Percentiles rank a stretch among this genome's conserved stretches.
Evolutionary conservation across 2,888 invertebrate genomes (phyloP).

Genomic region (Hoplodrina ambigua): DNA sequence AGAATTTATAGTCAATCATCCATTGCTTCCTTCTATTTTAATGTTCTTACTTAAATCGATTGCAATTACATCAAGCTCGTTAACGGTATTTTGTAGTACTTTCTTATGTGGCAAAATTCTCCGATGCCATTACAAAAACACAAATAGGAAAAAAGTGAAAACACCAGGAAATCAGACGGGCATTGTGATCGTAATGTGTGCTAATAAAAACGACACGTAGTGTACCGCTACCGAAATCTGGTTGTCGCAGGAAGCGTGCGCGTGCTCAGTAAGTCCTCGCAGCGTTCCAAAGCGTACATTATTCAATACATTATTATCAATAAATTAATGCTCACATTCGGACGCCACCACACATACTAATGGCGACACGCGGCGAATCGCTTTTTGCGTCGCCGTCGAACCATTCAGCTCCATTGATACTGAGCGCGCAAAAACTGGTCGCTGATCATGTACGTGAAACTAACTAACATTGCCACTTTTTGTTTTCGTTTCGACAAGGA

Average conservation of each 20-base stretch:
- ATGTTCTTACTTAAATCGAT: conserved; percentile 10
- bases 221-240: conserved; percentile 69
- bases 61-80: conserved; percentile 6
- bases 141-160: conserved; percentile 48
- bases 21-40: conserved; percentile 20
- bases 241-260: conserved; percentile 78
- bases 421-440: conserved; percentile 79
- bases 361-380: conserved; percentile 85
- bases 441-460: conserved; percentile 76
- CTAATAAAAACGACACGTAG: conserved; percentile 65
- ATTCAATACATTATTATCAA: conserved; percentile 87
- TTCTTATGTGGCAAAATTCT: conserved; percentile 6
- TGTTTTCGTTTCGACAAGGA: conserved; percentile 77
- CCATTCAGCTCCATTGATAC: conserved; percentile 89
- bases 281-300: conserved; percentile 79
- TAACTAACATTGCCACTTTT: conserved; percentile 81
- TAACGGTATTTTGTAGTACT: conserved; percentile 25
- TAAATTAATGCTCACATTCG: conserved; percentile 89
- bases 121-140: conserved; percentile 25
- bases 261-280: conserved; percentile 80
- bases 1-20: conserved; percentile 20
- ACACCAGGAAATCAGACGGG: conserved; percentile 58
- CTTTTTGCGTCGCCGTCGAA: conserved; percentile 78
- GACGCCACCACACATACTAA: conserved; percentile 87
- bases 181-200: conserved; percentile 63